These are phyloP conservation scores for Danaus chrysippus DNA, from an alignment of 2,888 invertebrate species.

Conservation along the genomic window DNA sequence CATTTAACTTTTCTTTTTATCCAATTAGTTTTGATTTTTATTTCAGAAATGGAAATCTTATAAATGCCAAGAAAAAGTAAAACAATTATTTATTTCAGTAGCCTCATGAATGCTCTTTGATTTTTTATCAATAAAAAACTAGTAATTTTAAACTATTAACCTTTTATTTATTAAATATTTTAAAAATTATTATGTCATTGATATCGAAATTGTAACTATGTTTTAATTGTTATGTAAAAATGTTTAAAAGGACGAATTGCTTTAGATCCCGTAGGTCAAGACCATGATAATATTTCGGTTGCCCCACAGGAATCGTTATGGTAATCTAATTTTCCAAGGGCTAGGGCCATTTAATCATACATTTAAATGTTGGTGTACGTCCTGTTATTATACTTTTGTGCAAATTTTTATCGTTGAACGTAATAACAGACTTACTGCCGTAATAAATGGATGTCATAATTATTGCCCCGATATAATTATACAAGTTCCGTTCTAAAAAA, in stretches of 20 bases:
- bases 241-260: conserved; percentile 11
- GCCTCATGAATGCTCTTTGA: not conserved
- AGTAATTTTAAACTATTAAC: too few species aligned
- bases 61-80: not conserved
- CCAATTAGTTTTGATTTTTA: conserved; percentile 28
- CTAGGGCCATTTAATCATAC: conserved; percentile 19
- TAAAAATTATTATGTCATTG: not conserved
- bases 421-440: not conserved
- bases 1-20: conserved; percentile 32
- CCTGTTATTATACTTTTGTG: conserved; percentile 11
- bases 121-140: too few species aligned
- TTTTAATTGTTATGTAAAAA: not conserved
- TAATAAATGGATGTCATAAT: too few species aligned
- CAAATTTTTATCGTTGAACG: not conserved
- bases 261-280: conserved; percentile 30
- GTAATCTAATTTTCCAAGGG: conserved; percentile 27
- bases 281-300: conserved; percentile 29
- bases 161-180: too few species aligned
- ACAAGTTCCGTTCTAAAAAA: too few species aligned
- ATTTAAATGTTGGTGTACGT: conserved; percentile 20
- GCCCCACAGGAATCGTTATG: conserved; percentile 30
- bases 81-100: not conserved
- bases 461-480: too few species aligned
- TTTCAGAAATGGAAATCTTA: conserved; percentile 13
- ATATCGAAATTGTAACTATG: not conserved